Evolutionary conservation across 2,888 invertebrate genomes (phyloP), one percentile per base, ranked within the genome.

Genomic region (Tetrapedia diversipes): DNA sequence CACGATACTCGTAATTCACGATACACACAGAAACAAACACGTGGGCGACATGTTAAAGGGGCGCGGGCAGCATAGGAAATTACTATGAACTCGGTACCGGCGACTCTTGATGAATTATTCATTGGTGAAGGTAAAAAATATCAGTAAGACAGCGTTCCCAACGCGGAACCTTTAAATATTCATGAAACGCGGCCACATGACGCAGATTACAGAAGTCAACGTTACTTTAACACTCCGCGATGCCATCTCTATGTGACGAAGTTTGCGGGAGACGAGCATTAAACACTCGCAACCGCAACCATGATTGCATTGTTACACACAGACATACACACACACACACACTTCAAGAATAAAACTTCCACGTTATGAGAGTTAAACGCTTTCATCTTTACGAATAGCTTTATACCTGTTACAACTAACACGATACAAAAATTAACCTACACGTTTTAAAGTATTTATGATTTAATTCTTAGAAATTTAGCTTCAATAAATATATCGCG

Each of bases 81-180:
- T 64, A 59, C 60, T 72, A 59, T 54, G 67, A 77, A 84, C 73
- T 53, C 57, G 19, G 64, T 37, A 49, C 27, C 57, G 49, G 3
- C 45, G 53, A 34, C 57, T 65, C 19, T 11, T 8, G 0, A 60
- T 84, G 67, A 78, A 84, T 84, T 78, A 84, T 84, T 84, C 76
- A 85, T 65, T n/a, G 47, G 4, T n/a, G 10, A 11, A 61, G 45
- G 14, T 51, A 64, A 74, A 76, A 75, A 77, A 67, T 65, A 54
- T 73, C 59, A 19, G 47, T 63, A 66, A 77, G 56, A 27, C 60
- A 22, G 34, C 27, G 43, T 37, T 39, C 11, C 27, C 34, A 24
- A n/a, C 59, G 14, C 24, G 53, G 14, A 39, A 34, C 32, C 29
- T 65, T 63, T 45, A 69, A 79, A 79, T 69, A 69, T 83, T 72